phyloP scores from a whole-genome alignment of 1,140 invertebrate species.

The Teleogryllus occipitalis region DNA sequence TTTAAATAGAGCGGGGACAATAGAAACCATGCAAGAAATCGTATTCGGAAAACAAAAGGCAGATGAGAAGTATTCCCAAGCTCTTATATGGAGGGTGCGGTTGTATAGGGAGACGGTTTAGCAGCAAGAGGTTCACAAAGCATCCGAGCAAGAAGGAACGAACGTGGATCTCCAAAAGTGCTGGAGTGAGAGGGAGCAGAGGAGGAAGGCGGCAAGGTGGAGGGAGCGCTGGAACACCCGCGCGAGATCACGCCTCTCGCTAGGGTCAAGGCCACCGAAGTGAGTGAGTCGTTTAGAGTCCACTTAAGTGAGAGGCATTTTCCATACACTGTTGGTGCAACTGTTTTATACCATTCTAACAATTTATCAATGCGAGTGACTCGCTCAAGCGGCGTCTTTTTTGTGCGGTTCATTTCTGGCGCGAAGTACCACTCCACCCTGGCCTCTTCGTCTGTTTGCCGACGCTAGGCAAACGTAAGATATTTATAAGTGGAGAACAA shows the following conservation, averaged over 20 bases:
- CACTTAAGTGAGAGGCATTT: conserved; percentile 4
- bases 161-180: too few relatives aligned
- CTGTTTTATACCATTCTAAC: conserved; percentile 5
- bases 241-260: neutral
- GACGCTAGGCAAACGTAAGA: neutral
- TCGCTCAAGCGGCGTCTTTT: neutral
- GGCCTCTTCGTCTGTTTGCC: neutral
- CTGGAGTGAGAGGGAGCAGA: neutral
- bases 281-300: conserved; percentile 3
- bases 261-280: neutral
- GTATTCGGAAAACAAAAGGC: too few relatives aligned
- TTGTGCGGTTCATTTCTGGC: neutral
- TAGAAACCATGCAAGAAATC: too few relatives aligned
- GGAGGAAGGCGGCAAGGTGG: too few relatives aligned
- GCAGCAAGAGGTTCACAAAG: too few relatives aligned
- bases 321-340: neutral
- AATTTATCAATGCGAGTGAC: neutral
- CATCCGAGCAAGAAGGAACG: too few relatives aligned
- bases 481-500: neutral
- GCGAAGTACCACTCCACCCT: neutral
- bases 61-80: too few relatives aligned
- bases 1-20: too few relatives aligned
- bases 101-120: too few relatives aligned
- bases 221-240: neutral
- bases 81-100: too few relatives aligned